Percentiles rank a stretch among this genome's conserved stretches.
These are phyloP conservation scores for Phrynocephalus vlangalii DNA, from an alignment of 2,797 vertebrate genomes.

Conservation along the genomic window DNA sequence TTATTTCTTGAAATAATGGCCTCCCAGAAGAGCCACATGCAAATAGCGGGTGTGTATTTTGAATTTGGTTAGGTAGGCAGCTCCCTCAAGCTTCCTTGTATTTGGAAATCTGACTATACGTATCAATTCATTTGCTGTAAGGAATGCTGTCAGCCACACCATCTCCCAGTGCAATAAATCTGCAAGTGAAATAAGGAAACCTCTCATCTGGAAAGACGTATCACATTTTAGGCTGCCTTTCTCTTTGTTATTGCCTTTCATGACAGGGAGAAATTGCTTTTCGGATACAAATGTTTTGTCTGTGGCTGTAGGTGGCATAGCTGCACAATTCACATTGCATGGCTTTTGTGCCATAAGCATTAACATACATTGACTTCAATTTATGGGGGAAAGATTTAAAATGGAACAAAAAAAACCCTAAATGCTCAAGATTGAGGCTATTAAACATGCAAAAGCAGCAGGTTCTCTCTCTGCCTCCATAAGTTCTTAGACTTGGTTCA, in stretches of 20 bases:
- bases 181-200: slow-evolving; percentile 15
- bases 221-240: slow-evolving; percentile 12
- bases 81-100: neutral
- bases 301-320: slow-evolving; percentile 73
- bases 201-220: neutral
- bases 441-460: slow-evolving; percentile 41
- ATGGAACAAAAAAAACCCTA: neutral
- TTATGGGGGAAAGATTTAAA: slow-evolving; percentile 13
- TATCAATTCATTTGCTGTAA: slow-evolving; percentile 30
- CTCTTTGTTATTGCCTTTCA: slow-evolving; percentile 43
- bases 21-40: slow-evolving; percentile 13
- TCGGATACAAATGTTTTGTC: slow-evolving; percentile 60
- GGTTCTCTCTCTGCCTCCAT: neutral
- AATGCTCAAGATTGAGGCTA: neutral
- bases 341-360: slow-evolving; percentile 21
- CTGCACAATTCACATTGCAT: slow-evolving; percentile 61
- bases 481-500: neutral
- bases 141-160: slow-evolving; percentile 14
- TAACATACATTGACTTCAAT: slow-evolving; percentile 33
- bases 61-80: neutral
- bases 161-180: slow-evolving; percentile 8
- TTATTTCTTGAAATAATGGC: slow-evolving; percentile 16
- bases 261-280: slow-evolving; percentile 37
- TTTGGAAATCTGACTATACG: slow-evolving; percentile 35
- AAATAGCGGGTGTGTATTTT: neutral